These are phyloP conservation scores for Drosophila pachea DNA, from an alignment of 1,140 invertebrate genomes.

Conservation along the genomic window DNA sequence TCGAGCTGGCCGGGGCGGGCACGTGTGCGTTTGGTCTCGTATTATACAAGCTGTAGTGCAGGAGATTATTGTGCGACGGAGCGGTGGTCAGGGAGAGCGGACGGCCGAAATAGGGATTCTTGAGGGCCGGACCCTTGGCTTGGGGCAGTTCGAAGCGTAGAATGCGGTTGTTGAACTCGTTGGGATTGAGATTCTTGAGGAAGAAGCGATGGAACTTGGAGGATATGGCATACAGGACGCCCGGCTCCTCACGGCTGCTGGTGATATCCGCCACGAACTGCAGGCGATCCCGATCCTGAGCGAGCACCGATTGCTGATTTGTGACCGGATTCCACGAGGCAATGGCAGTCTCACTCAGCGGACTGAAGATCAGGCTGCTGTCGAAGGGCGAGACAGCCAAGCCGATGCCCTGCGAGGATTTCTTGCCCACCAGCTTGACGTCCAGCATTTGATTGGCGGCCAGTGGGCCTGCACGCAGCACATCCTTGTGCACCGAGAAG, in stretches of 20 bases:
- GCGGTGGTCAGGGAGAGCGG: conserved; percentile 31
- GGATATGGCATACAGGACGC: conserved; percentile 84
- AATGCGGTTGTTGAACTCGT: conserved; percentile 84
- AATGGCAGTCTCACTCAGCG: conserved; percentile 87
- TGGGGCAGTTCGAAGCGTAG: conserved; percentile 79
- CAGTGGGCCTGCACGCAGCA: conserved; percentile 84
- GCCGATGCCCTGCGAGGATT: conserved; percentile 89
- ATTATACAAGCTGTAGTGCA: conserved; percentile 50
- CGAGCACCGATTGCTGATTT: conserved; percentile 83
- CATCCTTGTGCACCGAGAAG: conserved; percentile 86
- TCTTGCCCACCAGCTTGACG: conserved; percentile 86
- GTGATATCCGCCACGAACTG: conserved; percentile 88
- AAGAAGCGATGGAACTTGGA: conserved; percentile 90
- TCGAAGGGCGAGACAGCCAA: conserved; percentile 84
- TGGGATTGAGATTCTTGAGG: conserved; percentile 81
- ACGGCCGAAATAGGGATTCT: conserved; percentile 30
- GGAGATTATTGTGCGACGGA: conserved; percentile 53
- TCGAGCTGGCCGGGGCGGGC: conserved; percentile 35
- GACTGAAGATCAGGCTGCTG: conserved; percentile 86
- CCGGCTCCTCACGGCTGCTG: conserved; percentile 83
- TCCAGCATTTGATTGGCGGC: conserved; percentile 85
- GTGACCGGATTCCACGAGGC: conserved; percentile 87
- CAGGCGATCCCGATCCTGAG: conserved; percentile 84
- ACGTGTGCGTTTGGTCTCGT: conserved; percentile 23
- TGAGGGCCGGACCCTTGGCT: background rate